Percentiles rank a stretch among this genome's conserved stretches.
Evolutionary conservation across 2,888 invertebrate genomes (phyloP).

Genomic region (Suillia variegata): DNA sequence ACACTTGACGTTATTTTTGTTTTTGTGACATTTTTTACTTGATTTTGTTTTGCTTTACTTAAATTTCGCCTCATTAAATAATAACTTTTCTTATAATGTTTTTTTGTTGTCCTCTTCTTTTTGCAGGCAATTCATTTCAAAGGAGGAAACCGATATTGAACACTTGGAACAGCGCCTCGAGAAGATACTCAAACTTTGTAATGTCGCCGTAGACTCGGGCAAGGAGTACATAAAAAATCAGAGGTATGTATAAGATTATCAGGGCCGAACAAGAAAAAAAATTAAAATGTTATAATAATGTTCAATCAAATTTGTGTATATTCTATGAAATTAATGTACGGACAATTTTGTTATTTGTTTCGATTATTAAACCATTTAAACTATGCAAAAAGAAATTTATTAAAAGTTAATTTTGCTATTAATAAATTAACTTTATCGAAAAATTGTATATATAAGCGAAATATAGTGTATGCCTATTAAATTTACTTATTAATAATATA

Average conservation of each 20-base stretch:
- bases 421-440: no score
- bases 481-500: no score
- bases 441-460: no score
- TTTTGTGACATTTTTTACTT: neutral
- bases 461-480: no score
- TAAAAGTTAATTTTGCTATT: no score
- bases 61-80: neutral
- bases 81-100: no score
- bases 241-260: constrained; percentile 68
- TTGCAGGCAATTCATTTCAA: constrained; percentile 80
- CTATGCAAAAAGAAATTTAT: no score
- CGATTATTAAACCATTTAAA: constrained; percentile 11
- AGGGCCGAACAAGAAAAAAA: neutral
- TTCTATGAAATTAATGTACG: constrained; percentile 5
- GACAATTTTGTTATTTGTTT: constrained; percentile 13
- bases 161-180: constrained; percentile 86
- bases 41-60: constrained; percentile 16
- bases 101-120: constrained; percentile 9
- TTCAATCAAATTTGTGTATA: constrained; percentile 8
- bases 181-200: constrained; percentile 89
- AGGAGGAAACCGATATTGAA: constrained; percentile 86
- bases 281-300: neutral
- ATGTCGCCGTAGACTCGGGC: constrained; percentile 88
- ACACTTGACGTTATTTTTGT: neutral
- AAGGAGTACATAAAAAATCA: constrained; percentile 91